phyloP scores from a whole-genome alignment of 2,113 vertebrate genomes.

The Chinchilla lanigera region DNA sequence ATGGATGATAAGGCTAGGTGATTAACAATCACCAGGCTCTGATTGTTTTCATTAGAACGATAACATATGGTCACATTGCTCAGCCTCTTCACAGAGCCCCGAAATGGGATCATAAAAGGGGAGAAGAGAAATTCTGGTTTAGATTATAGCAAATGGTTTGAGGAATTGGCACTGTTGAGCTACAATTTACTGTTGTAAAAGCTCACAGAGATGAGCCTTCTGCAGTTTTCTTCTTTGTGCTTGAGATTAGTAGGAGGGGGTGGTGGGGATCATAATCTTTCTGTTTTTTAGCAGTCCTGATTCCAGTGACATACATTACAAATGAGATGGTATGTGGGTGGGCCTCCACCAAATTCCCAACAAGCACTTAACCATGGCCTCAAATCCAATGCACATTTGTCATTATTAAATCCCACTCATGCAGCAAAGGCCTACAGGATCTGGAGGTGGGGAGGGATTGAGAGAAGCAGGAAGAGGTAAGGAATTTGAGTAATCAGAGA shows the following conservation, averaged over 20 bases:
- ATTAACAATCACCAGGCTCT: slow-evolving; percentile 81
- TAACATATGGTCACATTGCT: slow-evolving; percentile 71
- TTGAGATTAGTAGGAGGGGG: slow-evolving; percentile 46
- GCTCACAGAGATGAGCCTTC: slow-evolving; percentile 49
- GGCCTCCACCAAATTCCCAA: slow-evolving; percentile 69
- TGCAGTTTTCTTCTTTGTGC: slow-evolving; percentile 68
- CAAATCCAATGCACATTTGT: slow-evolving; percentile 57
- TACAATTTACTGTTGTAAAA: slow-evolving; percentile 17
- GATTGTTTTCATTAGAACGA: slow-evolving; percentile 81
- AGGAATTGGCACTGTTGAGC: slow-evolving; percentile 73
- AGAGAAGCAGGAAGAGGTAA: neutral
- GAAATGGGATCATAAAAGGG: slow-evolving; percentile 73
- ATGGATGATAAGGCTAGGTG: slow-evolving; percentile 82
- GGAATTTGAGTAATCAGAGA: neutral
- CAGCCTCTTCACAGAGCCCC: slow-evolving; percentile 54
- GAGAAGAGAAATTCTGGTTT: slow-evolving; percentile 83
- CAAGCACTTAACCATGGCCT: slow-evolving; percentile 59
- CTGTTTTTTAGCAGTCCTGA: neutral
- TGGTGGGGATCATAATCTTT: neutral
- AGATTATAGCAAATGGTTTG: slow-evolving; percentile 82
- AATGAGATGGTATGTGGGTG: slow-evolving; percentile 68
- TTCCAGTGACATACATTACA: slow-evolving; percentile 62
- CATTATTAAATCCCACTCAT: slow-evolving; percentile 57
- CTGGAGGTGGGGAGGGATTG: neutral
- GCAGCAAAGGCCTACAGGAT: neutral